Conservation (phyloP, 2,888 invertebrate species). For the Eugnorisma glareosa region DNA sequence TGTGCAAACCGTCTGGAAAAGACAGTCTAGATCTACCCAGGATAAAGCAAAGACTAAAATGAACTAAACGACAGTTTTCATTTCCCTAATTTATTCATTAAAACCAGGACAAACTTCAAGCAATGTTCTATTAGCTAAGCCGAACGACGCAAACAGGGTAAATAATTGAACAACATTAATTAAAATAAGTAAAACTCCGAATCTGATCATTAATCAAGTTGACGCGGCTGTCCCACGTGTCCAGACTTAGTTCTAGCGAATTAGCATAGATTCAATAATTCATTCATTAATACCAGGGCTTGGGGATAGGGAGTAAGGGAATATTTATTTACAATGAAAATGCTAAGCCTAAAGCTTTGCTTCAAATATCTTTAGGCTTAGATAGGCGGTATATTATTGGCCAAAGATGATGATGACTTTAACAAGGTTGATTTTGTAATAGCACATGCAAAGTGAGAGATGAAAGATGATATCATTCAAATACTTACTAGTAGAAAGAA, state of each 20-base stretch:
- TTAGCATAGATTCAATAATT: slow-evolving; percentile 58
- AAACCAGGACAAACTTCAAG: slow-evolving; percentile 39
- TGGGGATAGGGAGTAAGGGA: background rate
- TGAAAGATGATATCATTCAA: background rate
- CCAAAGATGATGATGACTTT: background rate
- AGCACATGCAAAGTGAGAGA: background rate
- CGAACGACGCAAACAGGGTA: slow-evolving; percentile 26
- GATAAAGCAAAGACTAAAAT: slow-evolving; percentile 11
- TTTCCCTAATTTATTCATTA: slow-evolving; percentile 50
- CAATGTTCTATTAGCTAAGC: slow-evolving; percentile 26
- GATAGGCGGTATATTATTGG: background rate
- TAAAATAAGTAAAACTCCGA: slow-evolving; percentile 56
- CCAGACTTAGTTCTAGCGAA: slow-evolving; percentile 49
- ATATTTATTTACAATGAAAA: slow-evolving; percentile 15
- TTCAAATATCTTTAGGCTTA: background rate
- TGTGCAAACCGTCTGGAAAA: background rate
- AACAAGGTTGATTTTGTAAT: background rate
- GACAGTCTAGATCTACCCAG: background rate
- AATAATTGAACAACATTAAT: slow-evolving; percentile 52
- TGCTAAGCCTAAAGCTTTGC: background rate
- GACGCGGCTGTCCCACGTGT: slow-evolving; percentile 59
- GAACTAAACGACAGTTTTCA: slow-evolving; percentile 15
- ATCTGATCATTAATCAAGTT: slow-evolving; percentile 56
- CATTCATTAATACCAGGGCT: slow-evolving; percentile 45
- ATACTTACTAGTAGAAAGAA: background rate